Base-by-base conservation (phyloP, 2,113 vertebrate species). In the Burhinus oedicnemus region DNA sequence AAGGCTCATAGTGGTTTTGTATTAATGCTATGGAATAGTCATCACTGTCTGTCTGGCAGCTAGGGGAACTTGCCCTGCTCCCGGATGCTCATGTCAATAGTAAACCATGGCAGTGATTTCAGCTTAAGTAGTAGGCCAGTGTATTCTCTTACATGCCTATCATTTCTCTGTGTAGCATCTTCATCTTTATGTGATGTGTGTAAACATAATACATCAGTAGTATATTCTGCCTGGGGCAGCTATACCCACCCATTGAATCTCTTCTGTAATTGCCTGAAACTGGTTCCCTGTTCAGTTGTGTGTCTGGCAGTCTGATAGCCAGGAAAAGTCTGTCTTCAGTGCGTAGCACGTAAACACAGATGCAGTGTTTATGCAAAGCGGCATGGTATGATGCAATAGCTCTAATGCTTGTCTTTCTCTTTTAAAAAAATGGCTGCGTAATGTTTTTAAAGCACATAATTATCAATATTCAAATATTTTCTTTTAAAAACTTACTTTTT, bases 331-430 rank as follows among this genome's bases (percentile, higher is more conserved):
- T 89, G 52, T 27, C 51, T 84, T 65, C n/a, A 34, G 42, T 3
- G 16, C 2, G 4, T 25, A 74, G 27, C 23, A 20, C 0, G 0
- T 42, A 81, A 85, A 69, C 18, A 38, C 22, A 75, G 47, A n/a
- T 70, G 25, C 25, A 71, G 22, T 15, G 71, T 91, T 71, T 40
- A 40, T 47, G 44, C 17, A 18, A 81, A 78, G 29, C 1, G 0
- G 12, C 9, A 15, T n/a, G 68, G 58, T 36, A 60, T 5, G 69
- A 49, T 70, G 29, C 52, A 62, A 34, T 34, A 81, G 21, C 20
- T 83, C 9, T 62, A 69, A 54, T 51, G 44, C 17, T 81, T 34
- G 23, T 62, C 9, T 95, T 64, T 58, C 32, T 26, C 20, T 64
- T 88, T 20, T 22, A 66, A 44, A 5, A 40, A 58, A 71, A 34